Percentiles rank a stretch among this genome's conserved stretches.
These are phyloP conservation scores for Penaeus indicus DNA, from an alignment of 1,140 invertebrate genomes.

Conservation along the genomic window DNA sequence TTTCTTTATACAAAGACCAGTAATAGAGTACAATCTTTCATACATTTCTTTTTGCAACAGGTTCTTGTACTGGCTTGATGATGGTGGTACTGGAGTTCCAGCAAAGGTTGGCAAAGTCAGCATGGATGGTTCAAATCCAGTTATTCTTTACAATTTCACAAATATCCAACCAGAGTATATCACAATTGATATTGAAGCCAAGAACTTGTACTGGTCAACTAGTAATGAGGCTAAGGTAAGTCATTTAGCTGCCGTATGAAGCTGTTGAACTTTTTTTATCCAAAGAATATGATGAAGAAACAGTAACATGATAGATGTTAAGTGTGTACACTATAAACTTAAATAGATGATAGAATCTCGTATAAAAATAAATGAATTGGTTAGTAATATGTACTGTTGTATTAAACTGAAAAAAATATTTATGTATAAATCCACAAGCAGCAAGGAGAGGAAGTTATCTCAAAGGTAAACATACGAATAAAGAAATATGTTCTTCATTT, in stretches of 20 bases:
- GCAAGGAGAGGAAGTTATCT: constrained; percentile 24
- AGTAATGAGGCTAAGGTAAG: constrained; percentile 80
- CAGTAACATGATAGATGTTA: too few species aligned
- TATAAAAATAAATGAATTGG: too few species aligned
- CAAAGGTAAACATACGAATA: constrained; percentile 26
- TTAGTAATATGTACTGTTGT: too few species aligned
- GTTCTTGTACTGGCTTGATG: constrained; percentile 95
- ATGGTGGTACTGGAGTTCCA: constrained; percentile 90
- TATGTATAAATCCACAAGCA: constrained; percentile 52
- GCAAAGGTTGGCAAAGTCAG: constrained; percentile 92
- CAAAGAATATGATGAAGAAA: background rate
- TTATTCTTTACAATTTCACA: constrained; percentile 58
- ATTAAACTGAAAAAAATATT: background rate
- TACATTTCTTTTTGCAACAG: constrained; percentile 70
- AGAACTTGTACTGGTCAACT: constrained; percentile 88
- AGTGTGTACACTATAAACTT: too few species aligned
- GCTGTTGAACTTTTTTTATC: background rate
- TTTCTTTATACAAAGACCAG: background rate
- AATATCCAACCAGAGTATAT: constrained; percentile 82
- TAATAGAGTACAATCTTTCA: background rate
- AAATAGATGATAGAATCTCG: too few species aligned
- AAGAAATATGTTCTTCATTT: background rate
- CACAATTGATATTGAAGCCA: constrained; percentile 86
- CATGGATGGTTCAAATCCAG: constrained; percentile 86
- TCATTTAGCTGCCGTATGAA: constrained; percentile 34